Base-by-base conservation (phyloP, 2,113 vertebrate genomes). In the Tylochromis polylepis region DNA sequence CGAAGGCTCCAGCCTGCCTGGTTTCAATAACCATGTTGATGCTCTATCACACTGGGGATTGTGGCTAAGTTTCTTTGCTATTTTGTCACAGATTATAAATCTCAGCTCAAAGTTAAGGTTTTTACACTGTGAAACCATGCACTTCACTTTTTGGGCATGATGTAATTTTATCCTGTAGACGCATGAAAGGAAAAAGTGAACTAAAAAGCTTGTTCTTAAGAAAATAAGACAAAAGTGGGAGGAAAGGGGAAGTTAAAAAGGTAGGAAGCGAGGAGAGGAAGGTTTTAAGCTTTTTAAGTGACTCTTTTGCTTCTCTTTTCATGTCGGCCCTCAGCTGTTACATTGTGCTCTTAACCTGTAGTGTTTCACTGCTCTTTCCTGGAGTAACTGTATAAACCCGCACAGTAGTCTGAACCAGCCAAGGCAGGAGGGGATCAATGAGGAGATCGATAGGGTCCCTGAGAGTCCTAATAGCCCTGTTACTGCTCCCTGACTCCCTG, bases 381-480 rank as follows among this genome's bases (percentile, higher is more conserved):
- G 82, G 77, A 83, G 90, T 82, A 84, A 85, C 89, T 85, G 84
- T 85, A 92, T 88, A 92, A 94, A 93, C 88, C 87, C 80, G 79
- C 16, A 11, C 72, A 80, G 89, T 92, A 91, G 93, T 94, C 89
- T 89, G 92, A 94, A 91, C 88, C 36, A 75, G 89, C 90, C 41
- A 56, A 94, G 92, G 92, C 85, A 91, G 91, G 88, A 90, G 90
- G 84, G 92, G 94, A 95, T 96, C 95, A 95, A 96, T 96, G 89
- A 90, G 86, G 82, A 89, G 94, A 96, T 95, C 94, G 89, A 96
- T 95, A 90, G 92, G 94, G 93, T 95, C 94, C 92, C 93, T 90
- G 92, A 92, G 93, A 95, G 92, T 94, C 92, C 91, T 96, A 95
- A 95, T 94, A 92, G 95, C 92, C 93, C 92, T 89, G 95, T 94